Base-by-base conservation (phyloP, 1,140 invertebrate genomes). In the Triops longicaudatus region DNA sequence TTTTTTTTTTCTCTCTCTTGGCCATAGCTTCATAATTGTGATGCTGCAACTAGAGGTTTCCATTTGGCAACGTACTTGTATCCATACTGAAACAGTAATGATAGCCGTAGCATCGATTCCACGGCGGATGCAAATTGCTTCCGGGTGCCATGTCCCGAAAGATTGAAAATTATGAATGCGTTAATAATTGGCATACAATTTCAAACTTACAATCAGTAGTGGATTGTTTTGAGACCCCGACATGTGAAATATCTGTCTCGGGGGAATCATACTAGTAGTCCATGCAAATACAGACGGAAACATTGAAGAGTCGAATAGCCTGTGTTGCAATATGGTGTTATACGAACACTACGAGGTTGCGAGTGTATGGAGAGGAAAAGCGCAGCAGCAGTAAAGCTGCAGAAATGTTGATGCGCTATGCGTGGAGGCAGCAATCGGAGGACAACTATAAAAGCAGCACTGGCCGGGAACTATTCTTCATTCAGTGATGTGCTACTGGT, bases 401-500 rank as follows among this genome's bases (percentile, higher is more conserved):
- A 63, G 50, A 63, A n/a, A 63, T 63, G 50, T 63, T 22, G 17
- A 22, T 0, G 14, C 17, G 22, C 10, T 63, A 63, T 63, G 50
- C 50, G 50, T 63, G 17, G 22, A 63, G 14, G 50, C 50, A 63
- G 50, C 50, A 63, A 63, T 63, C 50, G 50, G 50, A 63, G 17
- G 50, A 63, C 50, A 63, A 63, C 50, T 63, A 63, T 63, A 63
- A 63, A 63, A 63, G 50, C 50, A 63, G 50, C 17, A 63, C n/a
- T 22, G 50, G 50, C 14, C 50, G 50, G 50, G 50, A 63, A 63
- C 14, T 63, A 63, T 63, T 63, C 50, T 63, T 22, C 50, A 63
- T 63, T 63, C 50, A 22, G 50, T 63, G 50, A 63, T n/a, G 50
- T 63, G 50, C 50, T 63, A 14, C 50, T 63, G 50, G 22, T 63